phyloP scores from a whole-genome alignment of 53 echinoderm and acorn worm genomes.

The Zoroaster sp. region DNA sequence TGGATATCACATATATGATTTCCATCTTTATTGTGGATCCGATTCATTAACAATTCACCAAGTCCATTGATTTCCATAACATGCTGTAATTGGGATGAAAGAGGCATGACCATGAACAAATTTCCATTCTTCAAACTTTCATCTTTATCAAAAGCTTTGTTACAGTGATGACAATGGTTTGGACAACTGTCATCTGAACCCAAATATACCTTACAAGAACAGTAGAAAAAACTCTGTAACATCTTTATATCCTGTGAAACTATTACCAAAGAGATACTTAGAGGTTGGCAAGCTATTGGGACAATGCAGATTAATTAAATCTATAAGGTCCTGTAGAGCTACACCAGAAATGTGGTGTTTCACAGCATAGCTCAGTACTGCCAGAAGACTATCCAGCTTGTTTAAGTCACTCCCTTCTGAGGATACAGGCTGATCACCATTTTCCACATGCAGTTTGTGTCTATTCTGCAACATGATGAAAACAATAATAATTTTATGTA shows the following conservation, averaged over 20 bases:
- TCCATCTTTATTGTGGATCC: not conserved
- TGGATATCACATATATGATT: not conserved
- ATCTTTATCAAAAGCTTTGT: not conserved
- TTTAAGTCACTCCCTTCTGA: not conserved
- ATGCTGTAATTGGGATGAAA: not conserved
- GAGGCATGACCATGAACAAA: not conserved
- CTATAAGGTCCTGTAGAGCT: not conserved
- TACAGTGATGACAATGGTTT: not conserved
- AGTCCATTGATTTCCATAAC: not conserved
- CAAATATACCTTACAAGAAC: not conserved
- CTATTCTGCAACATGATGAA: too few species aligned
- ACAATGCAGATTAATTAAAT: not conserved
- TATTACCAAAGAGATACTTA: not conserved
- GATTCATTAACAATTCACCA: not conserved
- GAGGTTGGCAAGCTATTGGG: not conserved
- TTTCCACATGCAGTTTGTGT: too few species aligned
- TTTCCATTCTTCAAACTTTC: not conserved
- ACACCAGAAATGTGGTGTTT: not conserved
- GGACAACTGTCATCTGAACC: not conserved
- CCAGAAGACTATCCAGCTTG: not conserved
- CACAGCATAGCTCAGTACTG: not conserved
- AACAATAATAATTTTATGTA: too few species aligned
- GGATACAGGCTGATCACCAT: too few species aligned
- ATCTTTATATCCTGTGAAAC: not conserved
- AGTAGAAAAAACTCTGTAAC: not conserved